Conservation (phyloP, 2,888 invertebrate species). For the Bugula neritina region DNA sequence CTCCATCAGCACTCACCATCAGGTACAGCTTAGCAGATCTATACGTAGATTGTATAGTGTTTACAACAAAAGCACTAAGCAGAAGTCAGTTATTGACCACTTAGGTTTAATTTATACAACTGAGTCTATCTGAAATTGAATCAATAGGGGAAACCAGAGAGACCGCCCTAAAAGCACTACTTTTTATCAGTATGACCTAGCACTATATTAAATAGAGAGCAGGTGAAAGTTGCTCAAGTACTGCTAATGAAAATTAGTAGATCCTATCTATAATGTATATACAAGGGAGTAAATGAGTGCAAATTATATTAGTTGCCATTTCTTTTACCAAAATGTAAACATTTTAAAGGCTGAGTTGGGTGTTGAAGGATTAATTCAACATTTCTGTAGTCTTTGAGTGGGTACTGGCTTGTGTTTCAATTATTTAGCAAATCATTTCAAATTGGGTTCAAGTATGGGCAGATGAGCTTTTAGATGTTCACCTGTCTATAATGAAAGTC, state of each 20-base stretch:
- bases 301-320: background rate
- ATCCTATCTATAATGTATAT: conserved; percentile 2
- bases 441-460: background rate
- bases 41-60: too few relatives aligned
- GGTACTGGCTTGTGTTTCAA: background rate
- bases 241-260: background rate
- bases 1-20: too few relatives aligned
- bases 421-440: background rate
- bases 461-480: background rate
- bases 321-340: conserved; percentile 19
- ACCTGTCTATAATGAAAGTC: too few relatives aligned
- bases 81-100: background rate
- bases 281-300: conserved; percentile 25
- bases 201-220: background rate
- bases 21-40: too few relatives aligned
- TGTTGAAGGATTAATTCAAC: background rate
- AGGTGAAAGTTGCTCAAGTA: conserved; percentile 23
- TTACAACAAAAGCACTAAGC: background rate
- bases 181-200: background rate
- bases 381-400: background rate
- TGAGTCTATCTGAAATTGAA: background rate
- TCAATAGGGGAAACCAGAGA: background rate
- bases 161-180: background rate
- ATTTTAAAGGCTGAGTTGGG: background rate
- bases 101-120: background rate